Conservation (phyloP, 1,140 invertebrate genomes). For the Euura saliciscinereae region DNA sequence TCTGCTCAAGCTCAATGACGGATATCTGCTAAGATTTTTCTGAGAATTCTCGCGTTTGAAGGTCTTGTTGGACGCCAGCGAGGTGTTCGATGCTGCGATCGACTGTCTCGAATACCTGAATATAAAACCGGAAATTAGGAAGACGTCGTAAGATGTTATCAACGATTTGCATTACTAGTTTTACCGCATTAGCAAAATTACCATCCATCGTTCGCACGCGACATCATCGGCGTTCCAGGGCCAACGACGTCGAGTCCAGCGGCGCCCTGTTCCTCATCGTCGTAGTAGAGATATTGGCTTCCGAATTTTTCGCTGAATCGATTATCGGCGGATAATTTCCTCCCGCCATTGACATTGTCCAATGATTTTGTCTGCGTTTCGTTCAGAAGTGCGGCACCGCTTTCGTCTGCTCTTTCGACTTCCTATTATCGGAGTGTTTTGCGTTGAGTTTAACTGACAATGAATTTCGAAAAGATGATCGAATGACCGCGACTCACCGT, state of each 20-base stretch:
- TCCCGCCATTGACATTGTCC: conserved; percentile 28
- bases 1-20: conserved; percentile 34
- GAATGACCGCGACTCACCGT: too few relatives aligned
- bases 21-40: conserved; percentile 22
- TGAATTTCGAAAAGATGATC: too few relatives aligned
- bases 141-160: background rate
- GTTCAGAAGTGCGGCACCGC: background rate
- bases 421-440: background rate
- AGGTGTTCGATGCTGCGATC: conserved; percentile 17
- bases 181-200: conserved; percentile 41
- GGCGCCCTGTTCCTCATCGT: conserved; percentile 63
- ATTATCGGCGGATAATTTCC: background rate
- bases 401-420: background rate
- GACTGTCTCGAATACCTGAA: conserved; percentile 41
- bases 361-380: conserved; percentile 26
- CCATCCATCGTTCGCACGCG: conserved; percentile 70
- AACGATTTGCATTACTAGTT: conserved; percentile 1
- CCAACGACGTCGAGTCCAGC: conserved; percentile 70
- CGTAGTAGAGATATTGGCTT: conserved; percentile 72
- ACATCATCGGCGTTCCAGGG: conserved; percentile 69
- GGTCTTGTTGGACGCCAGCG: conserved; percentile 29
- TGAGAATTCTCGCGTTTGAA: conserved; percentile 26
- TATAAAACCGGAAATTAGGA: conserved; percentile 9
- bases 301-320: conserved; percentile 32
- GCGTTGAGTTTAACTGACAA: background rate